Conservation (phyloP, 2,888 invertebrate genomes). For the Idaea aversata region DNA sequence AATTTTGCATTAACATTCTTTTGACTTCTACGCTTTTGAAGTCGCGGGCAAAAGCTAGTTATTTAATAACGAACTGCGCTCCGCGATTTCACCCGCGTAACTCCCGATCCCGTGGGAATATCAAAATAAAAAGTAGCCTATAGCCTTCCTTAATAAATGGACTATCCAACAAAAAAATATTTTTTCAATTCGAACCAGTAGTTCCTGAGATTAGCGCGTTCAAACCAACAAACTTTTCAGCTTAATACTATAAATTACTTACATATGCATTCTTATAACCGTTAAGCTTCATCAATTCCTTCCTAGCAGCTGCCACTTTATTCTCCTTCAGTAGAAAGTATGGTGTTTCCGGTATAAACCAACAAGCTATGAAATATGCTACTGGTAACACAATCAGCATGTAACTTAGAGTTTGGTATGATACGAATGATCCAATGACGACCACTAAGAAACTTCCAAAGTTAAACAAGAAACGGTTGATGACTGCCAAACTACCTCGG, state of each 20-base stretch:
- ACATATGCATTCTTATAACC: constrained; percentile 49
- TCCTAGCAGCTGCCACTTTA: constrained; percentile 58
- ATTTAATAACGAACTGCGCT: too few relatives aligned
- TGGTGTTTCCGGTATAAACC: constrained; percentile 80
- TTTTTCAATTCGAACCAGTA: too few relatives aligned
- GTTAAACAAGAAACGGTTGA: constrained; percentile 52
- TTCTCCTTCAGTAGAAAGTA: constrained; percentile 77
- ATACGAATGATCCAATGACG: constrained; percentile 54
- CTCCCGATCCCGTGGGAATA: too few relatives aligned
- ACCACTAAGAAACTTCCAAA: constrained; percentile 60
- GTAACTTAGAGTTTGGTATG: constrained; percentile 58
- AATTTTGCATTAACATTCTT: too few relatives aligned
- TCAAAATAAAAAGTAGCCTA: too few relatives aligned
- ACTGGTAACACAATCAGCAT: constrained; percentile 63
- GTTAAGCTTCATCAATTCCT: constrained; percentile 53
- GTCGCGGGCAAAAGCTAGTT: too few relatives aligned
- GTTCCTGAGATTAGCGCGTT: too few relatives aligned
- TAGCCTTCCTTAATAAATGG: too few relatives aligned
- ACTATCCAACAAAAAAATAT: too few relatives aligned
- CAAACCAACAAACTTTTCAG: too few relatives aligned
- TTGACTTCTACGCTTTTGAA: too few relatives aligned
- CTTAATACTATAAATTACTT: constrained; percentile 2
- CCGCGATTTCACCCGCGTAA: too few relatives aligned
- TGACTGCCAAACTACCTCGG: constrained; percentile 52
- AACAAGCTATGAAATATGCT: constrained; percentile 63